Conservation (phyloP, 2,888 invertebrate genomes). For the Parascotia fuliginaria region DNA sequence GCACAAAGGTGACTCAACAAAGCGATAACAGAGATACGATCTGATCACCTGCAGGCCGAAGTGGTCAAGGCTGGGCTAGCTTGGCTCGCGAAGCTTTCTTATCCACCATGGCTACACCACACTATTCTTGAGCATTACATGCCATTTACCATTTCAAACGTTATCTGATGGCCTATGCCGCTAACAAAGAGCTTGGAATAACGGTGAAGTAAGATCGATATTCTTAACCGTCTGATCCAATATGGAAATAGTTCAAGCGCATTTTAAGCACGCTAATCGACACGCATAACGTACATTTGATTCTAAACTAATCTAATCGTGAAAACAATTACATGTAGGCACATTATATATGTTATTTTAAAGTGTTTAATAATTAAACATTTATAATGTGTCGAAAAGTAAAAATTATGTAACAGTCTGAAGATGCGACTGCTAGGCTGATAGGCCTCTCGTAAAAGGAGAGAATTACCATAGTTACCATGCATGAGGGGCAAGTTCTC, state of each 20-base stretch:
- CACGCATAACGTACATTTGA: neutral
- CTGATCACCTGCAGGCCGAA: constrained; percentile 59
- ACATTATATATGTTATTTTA: too few relatives aligned
- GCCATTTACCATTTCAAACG: constrained; percentile 74
- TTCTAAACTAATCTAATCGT: neutral
- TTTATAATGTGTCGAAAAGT: too few relatives aligned
- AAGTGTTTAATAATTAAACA: too few relatives aligned
- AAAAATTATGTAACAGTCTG: too few relatives aligned
- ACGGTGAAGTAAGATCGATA: constrained; percentile 69
- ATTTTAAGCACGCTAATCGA: constrained; percentile 19
- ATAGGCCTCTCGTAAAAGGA: too few relatives aligned
- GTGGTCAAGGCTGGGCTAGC: constrained; percentile 68
- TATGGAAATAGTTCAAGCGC: constrained; percentile 37
- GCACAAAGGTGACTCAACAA: constrained; percentile 48
- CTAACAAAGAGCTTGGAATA: constrained; percentile 71
- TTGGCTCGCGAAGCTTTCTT: constrained; percentile 54
- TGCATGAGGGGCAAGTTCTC: too few relatives aligned
- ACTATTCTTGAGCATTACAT: constrained; percentile 75
- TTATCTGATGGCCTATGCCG: constrained; percentile 78
- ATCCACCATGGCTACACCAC: constrained; percentile 53
- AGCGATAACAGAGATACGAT: constrained; percentile 62
- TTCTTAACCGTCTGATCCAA: constrained; percentile 47
- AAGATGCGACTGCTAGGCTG: too few relatives aligned
- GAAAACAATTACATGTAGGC: too few relatives aligned
- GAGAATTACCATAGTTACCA: too few relatives aligned